Percentiles rank a stretch among this genome's conserved stretches.
phyloP scores from a whole-genome alignment of 2,797 vertebrate genomes.

The Coreius guichenoti region DNA sequence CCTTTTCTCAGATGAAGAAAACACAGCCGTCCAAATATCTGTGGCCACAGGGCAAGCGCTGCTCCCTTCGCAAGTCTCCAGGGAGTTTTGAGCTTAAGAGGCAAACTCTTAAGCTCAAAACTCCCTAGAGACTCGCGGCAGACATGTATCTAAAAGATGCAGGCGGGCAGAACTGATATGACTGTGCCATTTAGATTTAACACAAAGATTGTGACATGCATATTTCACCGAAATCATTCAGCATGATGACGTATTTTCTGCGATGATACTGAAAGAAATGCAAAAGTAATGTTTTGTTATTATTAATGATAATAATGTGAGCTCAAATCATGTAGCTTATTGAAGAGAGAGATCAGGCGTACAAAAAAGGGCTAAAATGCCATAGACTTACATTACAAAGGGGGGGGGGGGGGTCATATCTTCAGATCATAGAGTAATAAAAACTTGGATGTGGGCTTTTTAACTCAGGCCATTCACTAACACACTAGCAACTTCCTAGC shows the following conservation, averaged over 20 bases:
- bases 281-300: neutral
- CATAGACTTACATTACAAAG: neutral
- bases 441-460: neutral
- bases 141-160: conserved; percentile 17
- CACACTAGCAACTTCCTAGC: neutral
- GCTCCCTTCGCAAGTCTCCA: too few relatives aligned
- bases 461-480: neutral
- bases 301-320: neutral
- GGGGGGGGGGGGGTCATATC: neutral
- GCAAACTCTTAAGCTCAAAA: conserved; percentile 41
- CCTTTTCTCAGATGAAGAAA: conserved; percentile 53
- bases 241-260: neutral
- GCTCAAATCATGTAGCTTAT: neutral
- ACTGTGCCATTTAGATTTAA: conserved; percentile 27
- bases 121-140: conserved; percentile 23
- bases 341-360: neutral
- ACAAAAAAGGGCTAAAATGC: neutral
- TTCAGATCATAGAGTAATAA: neutral
- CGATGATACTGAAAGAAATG: neutral
- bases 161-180: conserved; percentile 7
- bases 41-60: conserved; percentile 55
- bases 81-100: too few relatives aligned
- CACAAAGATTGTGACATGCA: conserved; percentile 16
- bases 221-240: neutral
- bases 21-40: conserved; percentile 65